phyloP scores from a whole-genome alignment of 1,140 invertebrate genomes.

The Anastrepha obliqua region DNA sequence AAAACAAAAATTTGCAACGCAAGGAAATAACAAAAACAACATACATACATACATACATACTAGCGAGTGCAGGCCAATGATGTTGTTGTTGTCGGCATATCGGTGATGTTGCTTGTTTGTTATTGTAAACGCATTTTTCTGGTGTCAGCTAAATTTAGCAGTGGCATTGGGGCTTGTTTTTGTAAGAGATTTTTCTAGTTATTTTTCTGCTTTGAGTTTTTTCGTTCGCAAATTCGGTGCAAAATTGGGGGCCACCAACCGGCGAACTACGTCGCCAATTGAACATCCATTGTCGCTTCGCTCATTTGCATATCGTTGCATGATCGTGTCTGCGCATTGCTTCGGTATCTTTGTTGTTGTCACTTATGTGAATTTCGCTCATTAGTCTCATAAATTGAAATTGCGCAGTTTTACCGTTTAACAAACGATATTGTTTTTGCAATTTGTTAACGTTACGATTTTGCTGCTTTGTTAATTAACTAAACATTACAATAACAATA shows the following conservation, averaged over 20 bases:
- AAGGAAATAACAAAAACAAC: not conserved
- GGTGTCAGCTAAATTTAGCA: slow-evolving; percentile 30
- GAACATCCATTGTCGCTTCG: not conserved
- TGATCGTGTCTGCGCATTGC: not conserved
- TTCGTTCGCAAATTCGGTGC: not conserved
- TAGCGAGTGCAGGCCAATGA: not conserved
- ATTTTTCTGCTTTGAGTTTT: not conserved
- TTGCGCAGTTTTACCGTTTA: slow-evolving; percentile 8
- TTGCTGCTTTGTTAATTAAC: not conserved
- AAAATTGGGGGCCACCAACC: not conserved
- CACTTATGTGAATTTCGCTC: slow-evolving; percentile 9
- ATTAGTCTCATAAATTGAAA: slow-evolving; percentile 44
- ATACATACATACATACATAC: too few relatives aligned
- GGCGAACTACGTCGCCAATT: not conserved
- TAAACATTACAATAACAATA: slow-evolving; percentile 3
- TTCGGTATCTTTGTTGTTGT: slow-evolving; percentile 13
- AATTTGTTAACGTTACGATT: not conserved
- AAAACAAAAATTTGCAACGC: not conserved
- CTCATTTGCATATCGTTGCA: slow-evolving; percentile 9
- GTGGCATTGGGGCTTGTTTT: slow-evolving; percentile 26
- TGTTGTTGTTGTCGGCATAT: not conserved
- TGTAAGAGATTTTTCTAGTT: not conserved
- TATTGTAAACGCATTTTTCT: slow-evolving; percentile 1
- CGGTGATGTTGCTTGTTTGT: slow-evolving; percentile 12
- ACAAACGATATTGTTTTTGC: not conserved